These are phyloP conservation scores for Helogale parvula DNA, from an alignment of 2,113 vertebrate species.

Conservation along the genomic window DNA sequence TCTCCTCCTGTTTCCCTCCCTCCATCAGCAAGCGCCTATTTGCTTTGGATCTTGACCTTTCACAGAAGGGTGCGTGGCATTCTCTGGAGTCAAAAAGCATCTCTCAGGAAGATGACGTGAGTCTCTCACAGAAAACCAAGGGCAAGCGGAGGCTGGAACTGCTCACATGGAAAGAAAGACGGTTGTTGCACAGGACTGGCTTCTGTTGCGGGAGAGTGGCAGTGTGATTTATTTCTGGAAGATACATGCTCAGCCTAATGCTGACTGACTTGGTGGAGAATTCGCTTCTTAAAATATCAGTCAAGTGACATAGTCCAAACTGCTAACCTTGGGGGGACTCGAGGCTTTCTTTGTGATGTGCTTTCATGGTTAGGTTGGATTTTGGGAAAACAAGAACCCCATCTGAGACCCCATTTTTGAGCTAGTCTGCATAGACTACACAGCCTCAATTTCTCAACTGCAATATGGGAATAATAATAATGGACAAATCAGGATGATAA, in stretches of 20 bases:
- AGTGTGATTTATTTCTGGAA: not conserved
- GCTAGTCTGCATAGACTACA: not conserved
- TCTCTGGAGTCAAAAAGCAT: conserved; percentile 39
- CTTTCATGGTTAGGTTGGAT: fast-evolving
- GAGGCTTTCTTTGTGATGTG: not conserved
- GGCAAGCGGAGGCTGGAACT: conserved; percentile 4
- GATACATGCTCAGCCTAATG: not conserved
- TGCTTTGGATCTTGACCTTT: conserved; percentile 75
- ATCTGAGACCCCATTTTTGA: not conserved
- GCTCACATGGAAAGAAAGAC: conserved; percentile 37
- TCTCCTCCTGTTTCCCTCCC: conserved; percentile 44
- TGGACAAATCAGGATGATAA: not conserved
- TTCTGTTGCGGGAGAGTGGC: not conserved
- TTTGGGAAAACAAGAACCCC: fast-evolving
- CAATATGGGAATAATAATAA: not conserved
- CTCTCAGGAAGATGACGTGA: conserved; percentile 53
- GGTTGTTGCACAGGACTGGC: not conserved
- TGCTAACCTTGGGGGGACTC: fast-evolving
- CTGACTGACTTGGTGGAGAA: not conserved
- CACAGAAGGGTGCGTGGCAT: not conserved
- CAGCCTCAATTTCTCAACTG: not conserved
- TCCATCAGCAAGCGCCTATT: not conserved
- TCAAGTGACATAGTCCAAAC: not conserved
- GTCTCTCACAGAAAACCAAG: conserved; percentile 60
- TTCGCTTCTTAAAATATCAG: not conserved